These are phyloP conservation scores for Seira musarum DNA, from an alignment of 2,888 invertebrate genomes.

Conservation along the genomic window DNA sequence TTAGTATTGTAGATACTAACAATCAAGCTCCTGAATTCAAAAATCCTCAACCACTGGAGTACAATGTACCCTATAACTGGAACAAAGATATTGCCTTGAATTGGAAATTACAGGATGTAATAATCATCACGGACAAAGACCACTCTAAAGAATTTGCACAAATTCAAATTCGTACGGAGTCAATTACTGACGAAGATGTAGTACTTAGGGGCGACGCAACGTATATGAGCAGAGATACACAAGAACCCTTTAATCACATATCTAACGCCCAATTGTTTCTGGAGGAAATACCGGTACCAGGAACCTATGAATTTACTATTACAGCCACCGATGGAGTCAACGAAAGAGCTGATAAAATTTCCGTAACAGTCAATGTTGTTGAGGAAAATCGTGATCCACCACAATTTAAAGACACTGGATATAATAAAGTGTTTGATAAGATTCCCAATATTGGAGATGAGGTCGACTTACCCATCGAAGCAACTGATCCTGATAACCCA, in stretches of 20 bases:
- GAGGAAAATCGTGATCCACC: background rate
- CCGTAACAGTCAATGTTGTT: background rate
- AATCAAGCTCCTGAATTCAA: background rate
- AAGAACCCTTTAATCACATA: background rate
- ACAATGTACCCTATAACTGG: background rate
- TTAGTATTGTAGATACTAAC: constrained; percentile 2
- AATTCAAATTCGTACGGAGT: background rate
- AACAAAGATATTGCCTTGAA: background rate
- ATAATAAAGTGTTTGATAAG: background rate
- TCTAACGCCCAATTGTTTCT: background rate
- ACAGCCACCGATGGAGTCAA: constrained; percentile 18
- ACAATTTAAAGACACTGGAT: background rate
- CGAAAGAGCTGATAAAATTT: background rate
- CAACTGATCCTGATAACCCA: background rate
- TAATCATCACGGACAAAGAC: background rate
- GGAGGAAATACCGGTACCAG: background rate
- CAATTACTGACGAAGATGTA: no score
- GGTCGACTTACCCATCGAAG: background rate
- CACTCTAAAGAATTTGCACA: background rate
- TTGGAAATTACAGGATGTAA: background rate
- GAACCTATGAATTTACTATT: background rate
- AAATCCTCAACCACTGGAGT: background rate
- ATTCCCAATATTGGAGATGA: background rate
- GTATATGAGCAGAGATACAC: no score
- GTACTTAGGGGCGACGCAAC: no score